Conservation (phyloP, 2,113 vertebrate species). For the Dendrocopos noguchii region DNA sequence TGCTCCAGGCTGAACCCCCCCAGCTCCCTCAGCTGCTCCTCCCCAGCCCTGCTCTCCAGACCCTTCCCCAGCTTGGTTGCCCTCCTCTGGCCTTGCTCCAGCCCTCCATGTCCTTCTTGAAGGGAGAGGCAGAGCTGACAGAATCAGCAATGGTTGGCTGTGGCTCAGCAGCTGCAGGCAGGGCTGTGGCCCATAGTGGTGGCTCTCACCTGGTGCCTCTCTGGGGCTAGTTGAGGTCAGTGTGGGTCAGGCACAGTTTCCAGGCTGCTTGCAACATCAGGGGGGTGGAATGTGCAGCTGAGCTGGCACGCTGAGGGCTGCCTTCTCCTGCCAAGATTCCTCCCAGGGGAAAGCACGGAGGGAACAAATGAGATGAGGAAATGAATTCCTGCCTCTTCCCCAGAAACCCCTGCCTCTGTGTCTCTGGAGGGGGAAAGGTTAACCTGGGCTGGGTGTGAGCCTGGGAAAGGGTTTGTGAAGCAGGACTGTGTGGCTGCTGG, state of each 20-base stretch:
- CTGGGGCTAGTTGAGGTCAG: not conserved
- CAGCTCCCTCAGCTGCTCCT: too few relatives aligned
- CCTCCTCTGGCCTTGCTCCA: not conserved
- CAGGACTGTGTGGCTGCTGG: not conserved
- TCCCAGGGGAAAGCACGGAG: not conserved
- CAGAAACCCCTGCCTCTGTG: not conserved
- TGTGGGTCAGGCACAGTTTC: not conserved
- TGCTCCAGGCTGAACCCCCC: too few relatives aligned
- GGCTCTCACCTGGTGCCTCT: not conserved
- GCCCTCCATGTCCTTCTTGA: not conserved
- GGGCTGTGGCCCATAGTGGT: not conserved
- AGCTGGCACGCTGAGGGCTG: not conserved
- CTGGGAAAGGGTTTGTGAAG: not conserved
- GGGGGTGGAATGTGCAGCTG: conserved; percentile 42
- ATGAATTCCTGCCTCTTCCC: not conserved
- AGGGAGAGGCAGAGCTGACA: not conserved
- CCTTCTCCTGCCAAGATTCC: not conserved
- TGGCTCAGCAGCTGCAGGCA: not conserved
- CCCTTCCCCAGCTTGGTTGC: too few relatives aligned
- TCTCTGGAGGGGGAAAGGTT: not conserved
- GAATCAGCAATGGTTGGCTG: not conserved
- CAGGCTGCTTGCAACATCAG: not conserved
- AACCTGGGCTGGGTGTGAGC: not conserved
- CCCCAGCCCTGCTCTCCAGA: too few relatives aligned
- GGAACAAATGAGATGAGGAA: not conserved